Evolutionary conservation across 2,113 vertebrate genomes (phyloP), one percentile per base, ranked within the genome.

Genomic region (Mugil cephalus): DNA sequence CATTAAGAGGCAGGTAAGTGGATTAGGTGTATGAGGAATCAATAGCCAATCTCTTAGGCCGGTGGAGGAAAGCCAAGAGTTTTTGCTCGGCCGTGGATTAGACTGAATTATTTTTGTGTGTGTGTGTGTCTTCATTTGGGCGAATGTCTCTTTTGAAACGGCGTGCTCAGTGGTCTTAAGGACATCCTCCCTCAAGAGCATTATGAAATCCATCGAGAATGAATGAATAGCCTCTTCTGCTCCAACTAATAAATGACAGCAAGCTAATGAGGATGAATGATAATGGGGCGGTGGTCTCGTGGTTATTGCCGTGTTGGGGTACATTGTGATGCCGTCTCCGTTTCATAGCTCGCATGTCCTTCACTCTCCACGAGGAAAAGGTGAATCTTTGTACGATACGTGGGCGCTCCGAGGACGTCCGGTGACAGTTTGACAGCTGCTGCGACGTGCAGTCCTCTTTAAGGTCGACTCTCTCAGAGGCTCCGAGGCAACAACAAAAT

Each of bases 31-130:
- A 86, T 68, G 79, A 70, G 42, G 64, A 90, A 94, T 94, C 92
- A 72, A 94, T 93, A 92, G 84, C 77, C 89, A 93, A 93, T 94
- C 90, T 91, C 92, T 94, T 92, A 92, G 77, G 45, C 55, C 69
- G 51, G 10, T 80, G 77, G 81, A 88, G 74, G 34, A 35, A 68
- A 77, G 80, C 77, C 87, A 85, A 81, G 65, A 67, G 71, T 52
- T 15, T 62, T 13, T 35, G 45, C 79, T 56, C 46, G 58, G 59
- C 69, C 55, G 74, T 64, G 60, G 74, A 71, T 39, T 45, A 71
- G 61, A 19, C 64, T 48, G 67, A 77, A 67, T 63, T 21, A 56
- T 51, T 65, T 36, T 47, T 17, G 74, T 63, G 68, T 51, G 12
- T 67, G 68, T 58, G 53, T 19, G 61, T 60, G 64, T 68, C 42